Conservation (phyloP, 2,888 invertebrate genomes). For the Masnerella sp. region DNA sequence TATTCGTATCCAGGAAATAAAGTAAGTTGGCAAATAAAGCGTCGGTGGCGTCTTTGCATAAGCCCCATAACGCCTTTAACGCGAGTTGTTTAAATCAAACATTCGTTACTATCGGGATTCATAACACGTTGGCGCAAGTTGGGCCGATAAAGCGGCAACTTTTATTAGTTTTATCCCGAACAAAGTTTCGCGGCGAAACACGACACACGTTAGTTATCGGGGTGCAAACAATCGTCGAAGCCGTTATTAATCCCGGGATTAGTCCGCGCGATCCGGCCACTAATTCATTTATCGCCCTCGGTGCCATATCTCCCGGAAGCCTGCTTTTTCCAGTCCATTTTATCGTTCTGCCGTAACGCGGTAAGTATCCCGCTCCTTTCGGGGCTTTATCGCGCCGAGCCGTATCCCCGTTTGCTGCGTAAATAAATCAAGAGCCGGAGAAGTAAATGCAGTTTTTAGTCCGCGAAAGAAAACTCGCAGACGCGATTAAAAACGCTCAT, state of each 20-base stretch:
- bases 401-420: slow-evolving; percentile 56
- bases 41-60: slow-evolving; percentile 18
- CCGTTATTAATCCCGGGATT: slow-evolving; percentile 11
- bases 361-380: slow-evolving; percentile 65
- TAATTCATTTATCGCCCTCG: slow-evolving; percentile 72
- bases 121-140: slow-evolving; percentile 18
- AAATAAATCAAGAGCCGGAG: slow-evolving; percentile 59
- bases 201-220: background rate
- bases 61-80: slow-evolving; percentile 6
- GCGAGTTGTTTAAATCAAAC: slow-evolving; percentile 26
- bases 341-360: slow-evolving; percentile 57
- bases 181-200: slow-evolving; percentile 25
- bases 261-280: slow-evolving; percentile 55
- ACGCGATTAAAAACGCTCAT: slow-evolving; percentile 53
- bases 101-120: slow-evolving; percentile 36
- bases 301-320: slow-evolving; percentile 43
- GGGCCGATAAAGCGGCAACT: slow-evolving; percentile 17
- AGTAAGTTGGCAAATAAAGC: slow-evolving; percentile 23
- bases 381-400: slow-evolving; percentile 58
- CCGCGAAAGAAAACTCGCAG: slow-evolving; percentile 44
- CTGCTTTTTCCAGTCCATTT: slow-evolving; percentile 57
- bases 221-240: background rate
- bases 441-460: slow-evolving; percentile 50
- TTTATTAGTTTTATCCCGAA: slow-evolving; percentile 23
- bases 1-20: background rate